These are phyloP conservation scores for Echinops telfairi DNA, from an alignment of 2,113 vertebrate species.

Conservation along the genomic window DNA sequence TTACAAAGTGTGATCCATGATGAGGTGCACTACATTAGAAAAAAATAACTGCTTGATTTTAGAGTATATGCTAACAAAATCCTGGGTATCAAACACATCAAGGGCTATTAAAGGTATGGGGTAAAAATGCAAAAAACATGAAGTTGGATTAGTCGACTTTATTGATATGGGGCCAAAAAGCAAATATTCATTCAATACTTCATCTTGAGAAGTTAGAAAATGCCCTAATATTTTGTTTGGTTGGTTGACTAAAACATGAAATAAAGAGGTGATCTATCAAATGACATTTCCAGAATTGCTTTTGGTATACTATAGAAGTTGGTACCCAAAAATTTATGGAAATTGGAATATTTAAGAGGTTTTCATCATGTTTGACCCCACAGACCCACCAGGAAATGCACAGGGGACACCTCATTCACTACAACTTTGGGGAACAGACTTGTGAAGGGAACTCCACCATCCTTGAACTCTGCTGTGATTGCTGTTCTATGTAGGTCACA, in stretches of 20 bases:
- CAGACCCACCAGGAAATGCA: not conserved
- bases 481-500: not conserved
- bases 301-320: not conserved
- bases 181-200: not conserved
- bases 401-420: not conserved
- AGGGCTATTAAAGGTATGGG: not conserved
- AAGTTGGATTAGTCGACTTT: not conserved
- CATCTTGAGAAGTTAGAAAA: not conserved
- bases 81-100: not conserved
- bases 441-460: not conserved
- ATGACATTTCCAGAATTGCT: not conserved
- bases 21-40: not conserved
- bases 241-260: not conserved
- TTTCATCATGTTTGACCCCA: not conserved
- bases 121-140: not conserved
- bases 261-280: not conserved
- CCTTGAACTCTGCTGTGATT: too few relatives aligned
- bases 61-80: not conserved
- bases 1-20: not conserved
- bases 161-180: not conserved
- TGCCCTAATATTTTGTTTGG: not conserved
- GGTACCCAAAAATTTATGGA: not conserved
- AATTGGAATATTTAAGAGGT: not conserved
- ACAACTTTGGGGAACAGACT: not conserved
- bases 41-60: not conserved